Percentiles rank a stretch among this genome's conserved stretches.
phyloP scores from a whole-genome alignment of 1,140 invertebrate genomes.

The Andricus grossulariae region DNA sequence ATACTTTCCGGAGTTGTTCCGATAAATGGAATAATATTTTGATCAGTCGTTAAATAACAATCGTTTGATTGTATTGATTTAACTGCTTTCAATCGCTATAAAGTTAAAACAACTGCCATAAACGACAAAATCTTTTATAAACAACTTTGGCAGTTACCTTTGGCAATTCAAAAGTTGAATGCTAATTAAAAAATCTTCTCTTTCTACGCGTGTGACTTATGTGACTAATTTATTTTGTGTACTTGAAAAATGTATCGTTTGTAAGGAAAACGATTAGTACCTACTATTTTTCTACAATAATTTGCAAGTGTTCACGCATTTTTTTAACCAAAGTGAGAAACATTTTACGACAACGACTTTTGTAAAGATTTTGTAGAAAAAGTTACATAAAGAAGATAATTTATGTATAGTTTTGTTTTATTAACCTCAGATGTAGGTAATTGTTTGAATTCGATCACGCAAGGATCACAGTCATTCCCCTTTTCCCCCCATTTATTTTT shows the following conservation, averaged over 20 bases:
- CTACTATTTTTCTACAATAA: neutral
- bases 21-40: neutral
- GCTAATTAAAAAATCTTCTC: neutral
- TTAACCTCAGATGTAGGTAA: too few relatives aligned
- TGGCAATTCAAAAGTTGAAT: neutral
- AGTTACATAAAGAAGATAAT: too few relatives aligned
- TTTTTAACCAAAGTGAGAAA: too few relatives aligned
- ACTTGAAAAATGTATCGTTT: too few relatives aligned
- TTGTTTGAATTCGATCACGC: too few relatives aligned
- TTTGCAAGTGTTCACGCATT: too few relatives aligned
- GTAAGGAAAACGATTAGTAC: neutral
- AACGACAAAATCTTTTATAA: neutral
- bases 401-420: too few relatives aligned
- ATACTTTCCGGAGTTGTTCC: neutral
- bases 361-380: too few relatives aligned
- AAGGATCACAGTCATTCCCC: too few relatives aligned
- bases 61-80: neutral
- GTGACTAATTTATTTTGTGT: too few relatives aligned
- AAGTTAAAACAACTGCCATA: conserved; percentile 7
- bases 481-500: too few relatives aligned
- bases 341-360: too few relatives aligned
- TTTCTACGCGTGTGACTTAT: neutral
- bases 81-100: conserved; percentile 16
- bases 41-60: neutral
- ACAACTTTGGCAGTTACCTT: neutral